Base-by-base conservation (phyloP, 2,888 invertebrate genomes). In the Apamea sordens region DNA sequence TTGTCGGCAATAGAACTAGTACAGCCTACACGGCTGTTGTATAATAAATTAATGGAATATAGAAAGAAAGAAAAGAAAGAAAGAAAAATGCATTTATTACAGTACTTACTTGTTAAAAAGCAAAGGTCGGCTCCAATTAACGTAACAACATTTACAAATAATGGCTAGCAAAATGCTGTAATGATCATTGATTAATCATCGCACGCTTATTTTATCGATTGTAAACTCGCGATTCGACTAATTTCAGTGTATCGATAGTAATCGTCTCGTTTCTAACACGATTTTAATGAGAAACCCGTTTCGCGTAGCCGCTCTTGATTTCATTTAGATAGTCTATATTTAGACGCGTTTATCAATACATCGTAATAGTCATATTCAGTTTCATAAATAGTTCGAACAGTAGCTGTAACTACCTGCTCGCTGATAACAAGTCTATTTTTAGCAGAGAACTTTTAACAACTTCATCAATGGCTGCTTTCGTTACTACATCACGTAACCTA, bases 311-410 rank as follows among this genome's bases (percentile, higher is more conserved):
- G 89, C 90, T 91, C 89, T 92, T 91, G 91, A 88, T 92, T 93
- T 92, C 91, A 90, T 92, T 91, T 90, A 89, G 86, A 90, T 92
- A 79, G 84, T 84, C 84, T 85, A 87, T 90, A 83, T 89, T 85
- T 86, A 89, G 87, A 84, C 82, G 78, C 81, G 80, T 86, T 80
- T 86, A 86, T 88, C 82, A 76, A 83, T 79, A 80, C 41, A 85
- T 83, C 79, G 82, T 85, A 84, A 89, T 84, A 70, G 77, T 73
- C 78, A 75, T 84, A 84, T 76, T 83, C 63, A 67, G 65, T 69
- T 76, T 44, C 50, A 61, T 79, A 75, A 84, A 82, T 88, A 64
- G 67, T 73, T 28, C 18, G 11, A 77, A 85, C 82, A 67, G 53
- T 67, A 79, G 15, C 10, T 15, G 61, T 67, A 15, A 32, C 36